A percentile compares a stretch with the other conserved stretches of the same genome.
phyloP scores from a whole-genome alignment of 2,888 invertebrate genomes.

The Phasia obesa region DNA sequence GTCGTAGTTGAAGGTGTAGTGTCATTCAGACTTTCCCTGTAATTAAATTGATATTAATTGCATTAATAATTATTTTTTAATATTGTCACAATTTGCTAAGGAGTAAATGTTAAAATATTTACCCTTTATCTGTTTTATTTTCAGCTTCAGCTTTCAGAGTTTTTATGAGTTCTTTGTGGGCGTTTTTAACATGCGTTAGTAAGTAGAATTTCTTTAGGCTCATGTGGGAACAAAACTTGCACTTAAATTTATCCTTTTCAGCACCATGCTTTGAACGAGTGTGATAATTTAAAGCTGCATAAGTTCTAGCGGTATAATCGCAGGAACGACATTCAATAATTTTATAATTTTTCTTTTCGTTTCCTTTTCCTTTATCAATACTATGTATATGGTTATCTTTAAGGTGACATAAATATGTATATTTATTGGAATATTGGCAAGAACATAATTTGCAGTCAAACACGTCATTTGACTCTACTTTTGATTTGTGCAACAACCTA shows the following conservation, averaged over 20 bases:
- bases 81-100: too few relatives aligned
- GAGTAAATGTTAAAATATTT: too few relatives aligned
- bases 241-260: constrained; percentile 64
- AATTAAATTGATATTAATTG: neutral
- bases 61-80: neutral
- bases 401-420: constrained; percentile 38
- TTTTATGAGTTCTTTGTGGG: constrained; percentile 47
- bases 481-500: constrained; percentile 13
- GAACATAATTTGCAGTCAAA: constrained; percentile 37
- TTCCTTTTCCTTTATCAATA: neutral
- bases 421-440: constrained; percentile 41
- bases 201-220: constrained; percentile 51
- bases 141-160: constrained; percentile 25
- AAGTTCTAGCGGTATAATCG: constrained; percentile 55
- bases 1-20: neutral
- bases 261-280: constrained; percentile 58
- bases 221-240: constrained; percentile 51
- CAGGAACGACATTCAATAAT: constrained; percentile 53
- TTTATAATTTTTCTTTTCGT: constrained; percentile 3
- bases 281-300: constrained; percentile 59
- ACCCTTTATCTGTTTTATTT: constrained; percentile 3
- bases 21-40: neutral
- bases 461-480: neutral
- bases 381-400: constrained; percentile 37
- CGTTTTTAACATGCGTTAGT: constrained; percentile 54